Evolutionary conservation across 2,797 vertebrate genomes (phyloP), one percentile per base, ranked within the genome.

Genomic region (Hafferia zeledoni): DNA sequence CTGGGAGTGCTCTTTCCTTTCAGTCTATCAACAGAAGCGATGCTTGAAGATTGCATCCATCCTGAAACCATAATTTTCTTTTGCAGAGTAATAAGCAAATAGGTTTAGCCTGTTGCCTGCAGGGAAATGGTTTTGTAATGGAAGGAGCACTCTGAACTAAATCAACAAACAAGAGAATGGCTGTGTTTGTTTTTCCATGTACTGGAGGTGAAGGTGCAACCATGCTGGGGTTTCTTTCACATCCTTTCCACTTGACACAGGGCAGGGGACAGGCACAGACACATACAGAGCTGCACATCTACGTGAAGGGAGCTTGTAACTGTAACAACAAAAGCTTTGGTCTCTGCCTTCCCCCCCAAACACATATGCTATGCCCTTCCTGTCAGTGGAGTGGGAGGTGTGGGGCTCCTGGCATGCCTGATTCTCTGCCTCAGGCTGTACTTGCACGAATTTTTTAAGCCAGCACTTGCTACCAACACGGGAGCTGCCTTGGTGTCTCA

Each of bases 161-260:
- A 95, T 96, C 95, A 97, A 97, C 94, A 97, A 97, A 96, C 93
- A 95, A 63, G 89, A 97, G 94, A 97, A 97, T 93, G 75, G 83
- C 89, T 94, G 81, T 97, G 89, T 97, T 97, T 97, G 95, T 96
- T 97, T 97, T 97, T 95, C 94, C 95, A 56, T 55, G 67, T 91
- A 67, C 92, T 85, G 89, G 95, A 96, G 97, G 93, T 97, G 96
- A 97, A 94, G 94, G 94, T 93, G 95, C 93, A 96, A 17, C 71
- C 83, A 72, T 3, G 6, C 37, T 46, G 80, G 89, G 83, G 74
- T 91, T 97, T 91, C 92, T 83, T 96, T 96, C 95, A 96, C 84
- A 96, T 96, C 93, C 89, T 95, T 68, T 90, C 75, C 72, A 60
- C 77, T 92, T 94, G 90, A 92, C 90, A 92, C 25, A 22, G 83